Evolutionary conservation across 92 coral and sea anemone species (phyloP).

Genomic region (Pocillopora grandis): DNA sequence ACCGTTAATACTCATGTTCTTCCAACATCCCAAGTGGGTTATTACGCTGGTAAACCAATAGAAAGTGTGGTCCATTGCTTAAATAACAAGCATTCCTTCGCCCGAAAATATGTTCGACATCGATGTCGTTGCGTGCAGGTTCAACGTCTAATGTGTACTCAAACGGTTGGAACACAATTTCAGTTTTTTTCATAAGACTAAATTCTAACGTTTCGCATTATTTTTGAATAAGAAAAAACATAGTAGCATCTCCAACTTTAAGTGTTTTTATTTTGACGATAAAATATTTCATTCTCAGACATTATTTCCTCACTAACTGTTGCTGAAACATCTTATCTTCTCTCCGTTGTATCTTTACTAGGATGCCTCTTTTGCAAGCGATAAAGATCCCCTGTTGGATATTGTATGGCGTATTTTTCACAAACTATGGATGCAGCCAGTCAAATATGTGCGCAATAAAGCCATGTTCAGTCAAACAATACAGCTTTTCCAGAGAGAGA

Average conservation of each 20-base stretch:
- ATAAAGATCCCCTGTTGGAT: neutral
- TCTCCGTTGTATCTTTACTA: neutral
- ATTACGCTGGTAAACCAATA: too few relatives aligned
- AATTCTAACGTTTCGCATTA: neutral
- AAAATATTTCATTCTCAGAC: neutral
- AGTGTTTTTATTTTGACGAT: neutral
- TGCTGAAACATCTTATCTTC: too few relatives aligned
- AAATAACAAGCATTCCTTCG: too few relatives aligned
- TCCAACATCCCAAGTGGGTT: too few relatives aligned
- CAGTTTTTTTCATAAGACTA: neutral
- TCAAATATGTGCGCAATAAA: neutral
- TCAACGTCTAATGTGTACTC: too few relatives aligned
- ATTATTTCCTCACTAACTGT: neutral
- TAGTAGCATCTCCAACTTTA: neutral
- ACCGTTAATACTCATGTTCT: too few relatives aligned
- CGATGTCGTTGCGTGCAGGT: too few relatives aligned
- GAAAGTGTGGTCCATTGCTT: too few relatives aligned
- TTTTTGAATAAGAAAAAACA: too few relatives aligned
- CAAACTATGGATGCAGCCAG: neutral
- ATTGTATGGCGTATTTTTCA: neutral
- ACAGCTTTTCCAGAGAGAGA: conserved; percentile 11
- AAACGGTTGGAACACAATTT: too few relatives aligned
- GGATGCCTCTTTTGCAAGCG: neutral
- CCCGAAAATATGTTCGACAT: too few relatives aligned
- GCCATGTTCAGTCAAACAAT: conserved; percentile 14